Conservation (phyloP, 2,113 vertebrate genomes). For the Megaceryle maxima region DNA sequence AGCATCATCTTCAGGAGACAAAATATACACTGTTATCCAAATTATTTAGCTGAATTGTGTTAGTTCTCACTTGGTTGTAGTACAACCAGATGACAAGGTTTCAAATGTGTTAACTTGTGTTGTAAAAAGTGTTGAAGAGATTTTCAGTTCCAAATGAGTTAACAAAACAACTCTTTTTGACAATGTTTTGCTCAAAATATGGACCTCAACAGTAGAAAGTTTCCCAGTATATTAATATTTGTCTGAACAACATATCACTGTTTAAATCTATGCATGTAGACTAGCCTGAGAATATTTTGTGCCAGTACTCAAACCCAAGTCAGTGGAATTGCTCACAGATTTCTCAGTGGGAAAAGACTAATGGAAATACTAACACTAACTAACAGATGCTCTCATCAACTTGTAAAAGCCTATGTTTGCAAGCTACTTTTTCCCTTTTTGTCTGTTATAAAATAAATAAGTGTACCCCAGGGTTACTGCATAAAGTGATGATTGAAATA, state of each 20-base stretch:
- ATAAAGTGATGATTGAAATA: constrained; percentile 17
- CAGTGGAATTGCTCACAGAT: background rate
- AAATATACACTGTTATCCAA: constrained; percentile 54
- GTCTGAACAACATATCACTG: background rate
- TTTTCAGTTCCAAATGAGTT: background rate
- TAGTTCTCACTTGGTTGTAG: constrained; percentile 40
- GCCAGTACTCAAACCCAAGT: background rate
- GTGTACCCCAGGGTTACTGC: background rate
- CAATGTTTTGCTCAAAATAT: background rate
- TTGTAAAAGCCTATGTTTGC: background rate
- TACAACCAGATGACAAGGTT: constrained; percentile 32
- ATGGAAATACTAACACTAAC: background rate
- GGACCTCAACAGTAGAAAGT: background rate
- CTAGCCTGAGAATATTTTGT: fast-evolving
- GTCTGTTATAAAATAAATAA: background rate
- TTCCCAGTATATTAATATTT: background rate
- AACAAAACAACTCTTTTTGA: background rate
- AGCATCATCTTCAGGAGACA: constrained; percentile 24
- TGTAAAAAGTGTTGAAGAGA: background rate
- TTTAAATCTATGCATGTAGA: background rate
- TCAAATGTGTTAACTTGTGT: constrained; percentile 43
- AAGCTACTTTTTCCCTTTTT: background rate
- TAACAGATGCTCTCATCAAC: background rate
- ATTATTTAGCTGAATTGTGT: constrained; percentile 11
- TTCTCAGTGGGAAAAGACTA: background rate